phyloP scores from a whole-genome alignment of 1,140 invertebrate species.

The Papilio glaucus region DNA sequence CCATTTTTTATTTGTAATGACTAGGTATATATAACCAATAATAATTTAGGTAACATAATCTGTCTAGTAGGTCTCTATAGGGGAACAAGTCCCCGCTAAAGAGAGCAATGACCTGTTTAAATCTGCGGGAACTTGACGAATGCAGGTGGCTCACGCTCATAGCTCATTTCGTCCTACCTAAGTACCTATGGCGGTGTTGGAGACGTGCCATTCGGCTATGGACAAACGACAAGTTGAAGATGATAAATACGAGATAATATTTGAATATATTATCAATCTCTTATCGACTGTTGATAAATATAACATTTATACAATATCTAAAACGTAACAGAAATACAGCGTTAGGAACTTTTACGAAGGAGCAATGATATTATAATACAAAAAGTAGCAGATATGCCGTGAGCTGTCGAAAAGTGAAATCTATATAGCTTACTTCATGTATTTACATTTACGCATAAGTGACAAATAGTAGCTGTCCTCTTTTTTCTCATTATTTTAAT shows the following conservation, averaged over 20 bases:
- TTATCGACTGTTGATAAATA: background rate
- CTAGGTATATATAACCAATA: background rate
- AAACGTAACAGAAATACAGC: too few relatives aligned
- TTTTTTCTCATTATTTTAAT: too few relatives aligned
- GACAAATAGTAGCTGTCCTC: too few relatives aligned
- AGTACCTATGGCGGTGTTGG: conserved; percentile 1
- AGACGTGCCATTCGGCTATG: background rate
- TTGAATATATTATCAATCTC: conserved; percentile 10
- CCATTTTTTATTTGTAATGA: too few relatives aligned
- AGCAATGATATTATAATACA: too few relatives aligned
- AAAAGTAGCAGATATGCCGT: too few relatives aligned
- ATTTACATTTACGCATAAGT: too few relatives aligned
- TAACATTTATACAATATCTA: background rate
- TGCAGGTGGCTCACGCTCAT: conserved; percentile 19
- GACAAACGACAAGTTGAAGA: background rate
- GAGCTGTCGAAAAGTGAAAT: too few relatives aligned
- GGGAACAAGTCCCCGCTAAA: conserved; percentile 13
- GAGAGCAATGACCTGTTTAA: conserved; percentile 20
- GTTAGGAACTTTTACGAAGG: too few relatives aligned
- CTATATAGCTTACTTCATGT: too few relatives aligned
- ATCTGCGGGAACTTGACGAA: conserved; percentile 19
- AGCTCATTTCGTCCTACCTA: too few relatives aligned
- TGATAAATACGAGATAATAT: background rate
- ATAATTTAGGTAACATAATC: background rate
- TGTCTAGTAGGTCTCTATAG: background rate